Evolutionary conservation across 2,888 invertebrate genomes (phyloP), one percentile per base, ranked within the genome.

Genomic region (Eristalis intricaria): DNA sequence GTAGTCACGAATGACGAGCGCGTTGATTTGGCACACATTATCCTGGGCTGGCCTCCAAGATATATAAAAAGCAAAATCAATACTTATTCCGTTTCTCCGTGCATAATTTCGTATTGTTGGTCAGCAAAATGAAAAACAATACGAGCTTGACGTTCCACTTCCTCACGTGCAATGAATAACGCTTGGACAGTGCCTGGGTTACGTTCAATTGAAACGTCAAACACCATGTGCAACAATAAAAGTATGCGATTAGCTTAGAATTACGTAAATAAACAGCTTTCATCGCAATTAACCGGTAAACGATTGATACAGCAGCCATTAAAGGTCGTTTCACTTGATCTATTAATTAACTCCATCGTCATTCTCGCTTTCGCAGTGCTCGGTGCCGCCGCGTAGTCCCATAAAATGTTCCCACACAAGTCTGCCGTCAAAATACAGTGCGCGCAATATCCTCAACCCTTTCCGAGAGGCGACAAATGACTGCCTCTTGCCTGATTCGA

Each of bases 261-360:
- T 63, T 7, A 74, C 58, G 4, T 69, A 23, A 35, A 64, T 64
- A 63, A 78, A 69, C 32, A 35, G 58, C 40, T 69, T 63, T 19
- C 73, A 35, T 38, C 29, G 68, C 43, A 43, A 40, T 60, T 73
- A 65, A 84, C 74, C 50, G 79, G 69, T 71, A 58, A 66, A 81
- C 71, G 68, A 80, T 85, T 80, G 76, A 80, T 76, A 74, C 82
- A 74, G 63, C 70, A 70, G 69, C 56, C 73, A 85, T 78, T 74
- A 77, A 73, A 68, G 85, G 77, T 86, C 82, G 56, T 86, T 82
- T 86, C 70, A 86, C 29, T 86, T 86, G 85, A 86, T 66, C 85
- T 75, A 82, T 82, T 74, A 82, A 86, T 86, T 86, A 78, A 74
- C 64, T 70, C 29, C 56, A 58, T 68, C 61, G 63, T 8, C 19